Base-by-base conservation (phyloP, 2,888 invertebrate genomes). In the Drosophila setosimentum region DNA sequence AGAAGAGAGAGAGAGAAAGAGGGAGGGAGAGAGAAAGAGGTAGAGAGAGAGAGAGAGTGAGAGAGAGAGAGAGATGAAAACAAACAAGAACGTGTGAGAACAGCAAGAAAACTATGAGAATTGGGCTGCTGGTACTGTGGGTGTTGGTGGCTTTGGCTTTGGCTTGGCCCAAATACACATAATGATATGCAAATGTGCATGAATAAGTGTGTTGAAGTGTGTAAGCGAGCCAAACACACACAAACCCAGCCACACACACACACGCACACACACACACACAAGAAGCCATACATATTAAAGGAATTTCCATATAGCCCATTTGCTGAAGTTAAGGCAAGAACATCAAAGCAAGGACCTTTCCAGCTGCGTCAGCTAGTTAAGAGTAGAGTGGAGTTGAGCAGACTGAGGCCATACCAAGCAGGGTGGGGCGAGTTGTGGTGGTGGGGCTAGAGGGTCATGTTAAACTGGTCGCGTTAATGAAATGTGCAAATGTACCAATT, bases 401-500 rank as follows among this genome's bases (percentile, higher is more conserved):
- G 11, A 7, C 6, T 35, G 49, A 8, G n/a, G 21, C n/a, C n/a
- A 40, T n/a, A 4, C 10, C 40, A 40, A n/a, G 40, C n/a, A n/a
- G 21, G 21, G 0, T 42, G 7, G 45, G 66, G 33, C 40, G 53
- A 48, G 35, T 11, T 13, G 63, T 32, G 45, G 53, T 29, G 57
- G 48, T 27, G 45, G 16, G 29, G 40, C 58, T 62, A 27, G 30
- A 63, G 62, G 80, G 68, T 69, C 68, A 77, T 70, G 70, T 81
- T 65, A 51, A 68, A 66, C 70, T 81, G 74, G 42, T 68, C 78
- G 66, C 82, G 74, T 89, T 89, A 89, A 85, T 85, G 89, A 85
- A 85, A 85, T 89, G 89, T 87, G 89, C 87, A 89, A 85, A 89
- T 85, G 80, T 87, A 80, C 82, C 85, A 85, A 85, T 85, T 85